These are phyloP conservation scores for Pimephales promelas DNA, from an alignment of 2,113 vertebrate genomes.

Conservation along the genomic window DNA sequence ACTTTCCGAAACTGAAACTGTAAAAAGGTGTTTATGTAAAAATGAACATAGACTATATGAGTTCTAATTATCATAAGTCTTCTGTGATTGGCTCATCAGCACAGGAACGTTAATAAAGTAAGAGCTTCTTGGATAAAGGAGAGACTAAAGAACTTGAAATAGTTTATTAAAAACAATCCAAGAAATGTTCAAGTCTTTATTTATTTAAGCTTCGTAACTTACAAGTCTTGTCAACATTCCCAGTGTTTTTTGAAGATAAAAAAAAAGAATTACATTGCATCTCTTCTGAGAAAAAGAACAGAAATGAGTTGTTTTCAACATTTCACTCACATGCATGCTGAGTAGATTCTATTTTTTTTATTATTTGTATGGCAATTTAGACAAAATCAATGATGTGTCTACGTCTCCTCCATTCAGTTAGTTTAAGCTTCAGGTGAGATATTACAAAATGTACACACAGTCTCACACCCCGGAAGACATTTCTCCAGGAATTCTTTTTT, in stretches of 20 bases:
- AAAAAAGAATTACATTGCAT: constrained; percentile 10
- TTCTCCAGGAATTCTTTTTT: constrained; percentile 30
- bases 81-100: background rate
- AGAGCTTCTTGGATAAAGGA: background rate
- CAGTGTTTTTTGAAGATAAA: constrained; percentile 1
- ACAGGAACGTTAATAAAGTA: too few species aligned
- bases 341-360: background rate
- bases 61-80: background rate
- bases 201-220: constrained; percentile 28
- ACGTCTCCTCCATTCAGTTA: constrained; percentile 8
- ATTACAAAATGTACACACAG: constrained; percentile 37
- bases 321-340: constrained; percentile 20
- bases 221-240: constrained; percentile 24
- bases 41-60: too few species aligned
- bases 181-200: constrained; percentile 23
- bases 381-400: background rate
- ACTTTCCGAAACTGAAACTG: too few species aligned
- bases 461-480: constrained; percentile 36
- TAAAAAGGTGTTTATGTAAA: too few species aligned
- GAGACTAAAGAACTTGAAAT: background rate
- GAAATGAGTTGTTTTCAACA: background rate
- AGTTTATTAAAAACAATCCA: constrained; percentile 7
- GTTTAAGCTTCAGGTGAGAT: constrained; percentile 22
- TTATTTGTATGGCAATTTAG: constrained; percentile 12
- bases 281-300: background rate